Conservation (phyloP, 2,888 invertebrate species). For the Brachyptera risi region DNA sequence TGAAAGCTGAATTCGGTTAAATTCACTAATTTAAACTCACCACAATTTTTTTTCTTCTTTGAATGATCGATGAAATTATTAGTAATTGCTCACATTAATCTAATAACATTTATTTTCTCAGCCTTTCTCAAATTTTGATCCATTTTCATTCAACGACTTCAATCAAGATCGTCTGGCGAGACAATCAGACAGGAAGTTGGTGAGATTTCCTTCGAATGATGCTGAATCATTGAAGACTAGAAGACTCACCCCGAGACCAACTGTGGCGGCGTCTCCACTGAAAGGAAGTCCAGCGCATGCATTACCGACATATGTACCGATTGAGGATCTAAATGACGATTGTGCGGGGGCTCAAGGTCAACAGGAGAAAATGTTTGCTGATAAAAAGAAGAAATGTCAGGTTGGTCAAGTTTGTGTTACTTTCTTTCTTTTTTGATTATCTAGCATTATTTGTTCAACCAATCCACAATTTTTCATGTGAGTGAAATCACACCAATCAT, state of each 20-base stretch:
- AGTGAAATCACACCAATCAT: no score
- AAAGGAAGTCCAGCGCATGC: neutral
- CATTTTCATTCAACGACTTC: conserved; percentile 6
- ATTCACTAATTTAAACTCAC: no score
- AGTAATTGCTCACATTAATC: neutral
- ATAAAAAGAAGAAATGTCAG: conserved; percentile 38
- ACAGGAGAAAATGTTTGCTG: conserved; percentile 36
- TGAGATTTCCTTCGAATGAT: conserved; percentile 4
- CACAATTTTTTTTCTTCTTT: no score
- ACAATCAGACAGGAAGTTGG: neutral
- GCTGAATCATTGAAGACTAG: no score
- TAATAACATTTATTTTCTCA: neutral
- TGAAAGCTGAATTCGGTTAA: no score
- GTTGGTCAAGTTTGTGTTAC: conserved; percentile 32
- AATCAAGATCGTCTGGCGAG: conserved; percentile 1
- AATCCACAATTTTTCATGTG: no score
- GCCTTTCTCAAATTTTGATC: conserved; percentile 4
- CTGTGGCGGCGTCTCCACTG: neutral
- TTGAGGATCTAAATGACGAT: neutral
- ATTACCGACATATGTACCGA: conserved; percentile 10
- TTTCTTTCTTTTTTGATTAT: no score
- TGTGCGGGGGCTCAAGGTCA: neutral
- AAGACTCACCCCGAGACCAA: no score
- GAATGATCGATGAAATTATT: no score
- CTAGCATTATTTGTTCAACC: no score